Conservation (phyloP, 2,888 invertebrate genomes). For the Synergus umbraculus region DNA sequence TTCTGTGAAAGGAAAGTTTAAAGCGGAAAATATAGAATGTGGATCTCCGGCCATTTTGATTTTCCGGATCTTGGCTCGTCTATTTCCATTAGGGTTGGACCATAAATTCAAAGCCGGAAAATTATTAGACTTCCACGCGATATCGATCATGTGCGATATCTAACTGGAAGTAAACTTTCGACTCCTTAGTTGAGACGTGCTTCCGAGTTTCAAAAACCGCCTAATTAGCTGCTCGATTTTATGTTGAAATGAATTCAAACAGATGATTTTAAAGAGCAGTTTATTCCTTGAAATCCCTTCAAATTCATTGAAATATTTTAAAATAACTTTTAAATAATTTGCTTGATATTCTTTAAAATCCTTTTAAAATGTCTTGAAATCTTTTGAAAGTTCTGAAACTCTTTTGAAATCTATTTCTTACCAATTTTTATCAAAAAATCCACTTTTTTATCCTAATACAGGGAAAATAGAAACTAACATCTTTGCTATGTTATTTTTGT, state of each 20-base stretch:
- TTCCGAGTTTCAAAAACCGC: neutral
- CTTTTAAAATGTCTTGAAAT: too few species aligned
- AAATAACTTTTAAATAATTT: too few species aligned
- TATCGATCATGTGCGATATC: slow-evolving; percentile 9
- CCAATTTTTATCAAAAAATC: too few species aligned
- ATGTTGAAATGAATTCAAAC: neutral
- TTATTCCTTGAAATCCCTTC: too few species aligned
- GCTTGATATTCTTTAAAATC: too few species aligned
- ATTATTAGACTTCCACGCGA: slow-evolving; percentile 2
- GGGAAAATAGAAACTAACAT: too few species aligned
- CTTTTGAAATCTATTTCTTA: too few species aligned
- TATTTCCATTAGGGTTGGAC: slow-evolving; percentile 16
- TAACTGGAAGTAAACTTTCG: neutral
- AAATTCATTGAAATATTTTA: too few species aligned
- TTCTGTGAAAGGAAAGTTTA: neutral
- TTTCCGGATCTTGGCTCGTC: slow-evolving; percentile 8
- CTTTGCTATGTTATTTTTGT: too few species aligned
- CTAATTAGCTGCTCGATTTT: neutral
- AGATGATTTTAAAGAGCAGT: neutral
- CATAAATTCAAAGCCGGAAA: slow-evolving; percentile 23
- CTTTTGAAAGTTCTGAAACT: too few species aligned
- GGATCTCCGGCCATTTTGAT: slow-evolving; percentile 6
- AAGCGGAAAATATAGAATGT: neutral
- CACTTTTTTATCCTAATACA: too few species aligned
- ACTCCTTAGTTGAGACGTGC: neutral